Conservation (phyloP, 2,797 vertebrate genomes). For the Oreochromis grahami region DNA sequence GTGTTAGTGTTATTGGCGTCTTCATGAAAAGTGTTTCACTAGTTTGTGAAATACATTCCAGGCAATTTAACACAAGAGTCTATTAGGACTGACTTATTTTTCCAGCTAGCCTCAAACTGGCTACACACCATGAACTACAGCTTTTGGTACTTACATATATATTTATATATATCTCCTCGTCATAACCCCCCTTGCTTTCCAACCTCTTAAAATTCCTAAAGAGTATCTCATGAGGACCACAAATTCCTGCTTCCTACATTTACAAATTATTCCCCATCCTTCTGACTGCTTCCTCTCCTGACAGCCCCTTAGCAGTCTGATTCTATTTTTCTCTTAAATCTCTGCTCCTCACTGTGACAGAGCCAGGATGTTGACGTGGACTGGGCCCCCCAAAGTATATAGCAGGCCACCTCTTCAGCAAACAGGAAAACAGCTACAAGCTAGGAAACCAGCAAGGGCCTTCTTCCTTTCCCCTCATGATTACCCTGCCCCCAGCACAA, state of each 20-base stretch:
- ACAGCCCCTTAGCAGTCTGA: not conserved
- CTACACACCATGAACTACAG: not conserved
- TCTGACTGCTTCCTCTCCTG: not conserved
- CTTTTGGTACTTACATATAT: not conserved
- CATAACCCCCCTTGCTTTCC: not conserved
- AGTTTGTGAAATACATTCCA: not conserved
- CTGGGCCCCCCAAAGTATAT: constrained; percentile 22
- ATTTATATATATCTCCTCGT: not conserved
- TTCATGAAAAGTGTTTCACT: not conserved
- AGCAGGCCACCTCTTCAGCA: constrained; percentile 17
- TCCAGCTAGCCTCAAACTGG: not conserved
- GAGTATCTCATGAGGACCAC: not conserved
- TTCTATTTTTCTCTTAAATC: not conserved
- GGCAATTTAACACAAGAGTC: not conserved
- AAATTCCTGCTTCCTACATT: not conserved
- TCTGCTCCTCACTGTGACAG: constrained; percentile 1
- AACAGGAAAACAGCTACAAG: constrained; percentile 56
- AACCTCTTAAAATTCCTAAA: not conserved
- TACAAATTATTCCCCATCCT: not conserved
- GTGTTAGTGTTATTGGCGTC: not conserved
- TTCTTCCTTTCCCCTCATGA: constrained; percentile 40
- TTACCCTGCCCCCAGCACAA: not conserved
- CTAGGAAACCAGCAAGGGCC: constrained; percentile 9
- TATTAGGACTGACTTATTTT: not conserved
- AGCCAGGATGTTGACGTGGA: constrained; percentile 59